Percentiles rank a stretch among this genome's conserved stretches.
These are phyloP conservation scores for Rhabditoides inermis DNA, from an alignment of 2,888 invertebrate genomes.

Conservation along the genomic window DNA sequence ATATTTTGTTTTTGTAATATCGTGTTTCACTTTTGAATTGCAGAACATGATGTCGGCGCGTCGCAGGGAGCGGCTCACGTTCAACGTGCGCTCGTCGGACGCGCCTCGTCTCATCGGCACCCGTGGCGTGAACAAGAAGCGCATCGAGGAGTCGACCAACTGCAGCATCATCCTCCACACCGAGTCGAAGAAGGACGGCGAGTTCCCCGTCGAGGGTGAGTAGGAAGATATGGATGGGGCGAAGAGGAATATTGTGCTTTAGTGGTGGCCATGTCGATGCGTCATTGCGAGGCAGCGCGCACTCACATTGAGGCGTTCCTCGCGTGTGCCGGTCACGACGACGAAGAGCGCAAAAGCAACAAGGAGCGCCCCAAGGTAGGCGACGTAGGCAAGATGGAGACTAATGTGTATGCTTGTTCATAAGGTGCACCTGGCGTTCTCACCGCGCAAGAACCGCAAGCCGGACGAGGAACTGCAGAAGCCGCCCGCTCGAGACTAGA, in stretches of 20 bases:
- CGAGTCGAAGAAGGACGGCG: conserved; percentile 18
- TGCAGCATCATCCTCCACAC: conserved; percentile 20
- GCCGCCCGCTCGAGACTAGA: too few species aligned
- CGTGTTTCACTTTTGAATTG: too few species aligned
- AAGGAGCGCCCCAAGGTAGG: background rate
- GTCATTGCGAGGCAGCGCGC: conserved; percentile 11
- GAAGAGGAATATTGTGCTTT: background rate
- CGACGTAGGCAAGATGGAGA: background rate
- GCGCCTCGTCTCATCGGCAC: conserved; percentile 24
- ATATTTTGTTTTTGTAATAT: too few species aligned
- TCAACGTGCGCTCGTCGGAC: conserved; percentile 15
- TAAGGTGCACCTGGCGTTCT: too few species aligned
- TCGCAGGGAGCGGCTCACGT: conserved; percentile 5
- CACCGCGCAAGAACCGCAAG: too few species aligned
- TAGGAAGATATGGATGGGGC: background rate
- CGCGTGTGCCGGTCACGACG: conserved; percentile 3
- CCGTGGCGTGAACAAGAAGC: conserved; percentile 19
- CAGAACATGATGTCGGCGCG: too few species aligned
- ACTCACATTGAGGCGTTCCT: conserved; percentile 12
- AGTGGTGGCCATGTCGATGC: conserved; percentile 7
- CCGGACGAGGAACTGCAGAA: too few species aligned
- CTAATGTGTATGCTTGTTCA: too few species aligned
- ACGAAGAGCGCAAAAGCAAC: conserved; percentile 9
- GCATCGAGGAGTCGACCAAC: conserved; percentile 16
- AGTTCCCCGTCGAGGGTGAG: conserved; percentile 15